phyloP scores from a whole-genome alignment of 2,888 invertebrate species.

The Lasioglossum leucozonium region DNA sequence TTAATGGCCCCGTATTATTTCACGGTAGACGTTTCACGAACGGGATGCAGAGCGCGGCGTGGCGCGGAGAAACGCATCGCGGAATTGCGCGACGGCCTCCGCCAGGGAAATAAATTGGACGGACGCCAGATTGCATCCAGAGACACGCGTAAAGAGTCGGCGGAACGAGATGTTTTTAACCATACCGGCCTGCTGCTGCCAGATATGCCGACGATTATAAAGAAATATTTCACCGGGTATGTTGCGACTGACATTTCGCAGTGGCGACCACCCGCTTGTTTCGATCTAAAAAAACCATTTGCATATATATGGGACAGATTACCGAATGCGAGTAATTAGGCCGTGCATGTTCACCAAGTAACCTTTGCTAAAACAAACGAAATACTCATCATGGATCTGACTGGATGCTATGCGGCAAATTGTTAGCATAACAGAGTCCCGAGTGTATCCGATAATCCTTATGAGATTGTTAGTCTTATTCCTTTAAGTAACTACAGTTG shows the following conservation, averaged over 20 bases:
- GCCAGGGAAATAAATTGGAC: slow-evolving; percentile 46
- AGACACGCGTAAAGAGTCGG: slow-evolving; percentile 33
- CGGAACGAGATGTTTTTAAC: slow-evolving; percentile 35
- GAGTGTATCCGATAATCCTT: no score
- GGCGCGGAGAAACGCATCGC: neutral
- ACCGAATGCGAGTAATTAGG: neutral
- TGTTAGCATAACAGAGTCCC: no score
- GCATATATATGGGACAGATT: neutral
- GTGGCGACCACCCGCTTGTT: neutral
- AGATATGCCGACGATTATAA: slow-evolving; percentile 20
- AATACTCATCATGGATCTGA: no score
- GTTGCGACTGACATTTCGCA: neutral
- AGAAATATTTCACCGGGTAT: slow-evolving; percentile 14
- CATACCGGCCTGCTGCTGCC: slow-evolving; percentile 13
- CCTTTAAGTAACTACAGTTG: no score
- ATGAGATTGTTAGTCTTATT: no score
- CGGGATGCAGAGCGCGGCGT: neutral
- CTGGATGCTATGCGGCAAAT: no score
- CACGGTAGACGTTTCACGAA: neutral
- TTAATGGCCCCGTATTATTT: slow-evolving; percentile 36
- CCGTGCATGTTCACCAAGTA: neutral
- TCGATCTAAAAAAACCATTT: slow-evolving; percentile 3
- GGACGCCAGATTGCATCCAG: slow-evolving; percentile 53
- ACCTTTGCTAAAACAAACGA: no score
- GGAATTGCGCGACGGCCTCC: neutral